These are phyloP conservation scores for Meloidogyne hapla DNA, from an alignment of 1,140 invertebrate species.

Conservation along the genomic window DNA sequence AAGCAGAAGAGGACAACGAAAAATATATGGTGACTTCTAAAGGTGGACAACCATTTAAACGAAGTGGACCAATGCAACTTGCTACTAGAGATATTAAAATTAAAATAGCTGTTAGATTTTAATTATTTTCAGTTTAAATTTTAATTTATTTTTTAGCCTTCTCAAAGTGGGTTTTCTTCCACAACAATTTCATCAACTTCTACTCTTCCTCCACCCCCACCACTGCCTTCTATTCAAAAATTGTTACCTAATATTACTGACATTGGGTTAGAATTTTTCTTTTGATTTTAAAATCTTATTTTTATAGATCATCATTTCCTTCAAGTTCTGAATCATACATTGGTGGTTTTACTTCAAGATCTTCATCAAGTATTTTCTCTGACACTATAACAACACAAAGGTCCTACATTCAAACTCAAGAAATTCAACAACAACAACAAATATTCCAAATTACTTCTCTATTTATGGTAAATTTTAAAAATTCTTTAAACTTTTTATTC, in stretches of 20 bases:
- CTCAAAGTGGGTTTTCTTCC: not conserved
- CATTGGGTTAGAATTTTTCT: not conserved
- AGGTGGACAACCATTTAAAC: slow-evolving; percentile 3
- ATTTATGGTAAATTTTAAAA: not conserved
- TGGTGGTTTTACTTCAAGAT: not conserved
- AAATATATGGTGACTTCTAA: not conserved
- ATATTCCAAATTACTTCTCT: not conserved
- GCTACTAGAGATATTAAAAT: slow-evolving; percentile 21
- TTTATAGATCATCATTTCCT: not conserved
- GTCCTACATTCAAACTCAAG: not conserved
- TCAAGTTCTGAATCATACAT: not conserved
- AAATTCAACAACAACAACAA: not conserved
- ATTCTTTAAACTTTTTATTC: not conserved
- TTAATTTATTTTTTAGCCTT: not conserved
- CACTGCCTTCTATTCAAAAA: not conserved
- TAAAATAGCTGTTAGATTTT: slow-evolving; percentile 22
- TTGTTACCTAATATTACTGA: not conserved
- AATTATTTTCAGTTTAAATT: not conserved
- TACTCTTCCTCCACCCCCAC: not conserved
- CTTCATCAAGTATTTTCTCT: not conserved
- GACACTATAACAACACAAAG: not conserved
- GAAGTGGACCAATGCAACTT: slow-evolving; percentile 9
- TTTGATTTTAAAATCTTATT: not conserved
- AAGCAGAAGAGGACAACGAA: not conserved
- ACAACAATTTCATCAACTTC: not conserved